phyloP scores from a whole-genome alignment of 2,888 invertebrate genomes.

The Chironomus riparius region DNA sequence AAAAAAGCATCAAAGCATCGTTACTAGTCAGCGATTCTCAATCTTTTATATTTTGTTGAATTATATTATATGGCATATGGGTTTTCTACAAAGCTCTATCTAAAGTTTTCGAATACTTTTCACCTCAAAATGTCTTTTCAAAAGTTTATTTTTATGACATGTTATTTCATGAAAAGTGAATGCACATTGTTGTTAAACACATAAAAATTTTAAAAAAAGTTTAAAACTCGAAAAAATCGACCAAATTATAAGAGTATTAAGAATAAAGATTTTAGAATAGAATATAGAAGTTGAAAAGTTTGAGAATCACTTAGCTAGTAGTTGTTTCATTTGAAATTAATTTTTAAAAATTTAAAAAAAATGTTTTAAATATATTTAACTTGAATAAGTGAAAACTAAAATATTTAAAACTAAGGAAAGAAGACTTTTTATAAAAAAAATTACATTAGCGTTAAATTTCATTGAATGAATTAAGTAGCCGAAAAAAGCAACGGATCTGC shows the following conservation, averaged over 20 bases:
- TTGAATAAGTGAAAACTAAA: no score
- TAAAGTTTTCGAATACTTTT: no score
- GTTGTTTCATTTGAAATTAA: background rate
- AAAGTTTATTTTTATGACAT: no score
- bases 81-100: no score
- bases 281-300: constrained; percentile 13
- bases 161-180: background rate
- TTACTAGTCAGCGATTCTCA: background rate
- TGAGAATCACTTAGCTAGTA: constrained; percentile 19
- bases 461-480: background rate
- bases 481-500: background rate
- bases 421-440: constrained; percentile 4
- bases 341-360: background rate
- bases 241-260: constrained; percentile 2
- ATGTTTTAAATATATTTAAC: background rate
- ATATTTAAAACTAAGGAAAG: background rate
- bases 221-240: constrained; percentile 12
- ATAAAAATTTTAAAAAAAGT: background rate
- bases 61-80: no score
- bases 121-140: no score
- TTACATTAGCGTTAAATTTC: background rate
- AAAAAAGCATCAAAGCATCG: no score
- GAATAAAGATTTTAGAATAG: background rate
- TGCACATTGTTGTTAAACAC: constrained; percentile 22
- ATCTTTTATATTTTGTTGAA: background rate